Evolutionary conservation across 2,797 vertebrate species (phyloP).

Genomic region (Micrastur ruficollis): DNA sequence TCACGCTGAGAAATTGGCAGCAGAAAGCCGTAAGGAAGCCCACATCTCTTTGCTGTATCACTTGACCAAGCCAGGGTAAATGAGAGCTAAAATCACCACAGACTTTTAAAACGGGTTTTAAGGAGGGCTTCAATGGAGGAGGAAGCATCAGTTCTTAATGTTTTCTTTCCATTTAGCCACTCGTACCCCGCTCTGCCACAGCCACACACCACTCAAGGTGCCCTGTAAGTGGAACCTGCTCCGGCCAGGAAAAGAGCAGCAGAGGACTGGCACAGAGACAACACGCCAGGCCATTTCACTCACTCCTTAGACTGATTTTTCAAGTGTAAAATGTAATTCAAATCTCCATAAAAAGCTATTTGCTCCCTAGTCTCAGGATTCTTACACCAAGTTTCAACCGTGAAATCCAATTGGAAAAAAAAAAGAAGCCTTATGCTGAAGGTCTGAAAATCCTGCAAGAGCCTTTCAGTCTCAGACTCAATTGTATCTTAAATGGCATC

Average conservation of each 20-base stretch:
- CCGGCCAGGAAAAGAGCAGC: background rate
- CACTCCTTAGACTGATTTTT: background rate
- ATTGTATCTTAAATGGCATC: background rate
- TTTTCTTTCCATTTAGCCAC: background rate
- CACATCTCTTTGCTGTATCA: background rate
- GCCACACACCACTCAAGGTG: background rate
- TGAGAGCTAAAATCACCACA: background rate
- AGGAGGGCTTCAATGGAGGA: background rate
- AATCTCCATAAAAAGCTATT: slow-evolving; percentile 59
- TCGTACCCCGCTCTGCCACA: background rate
- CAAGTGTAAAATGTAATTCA: slow-evolving; percentile 52
- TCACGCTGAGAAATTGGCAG: background rate
- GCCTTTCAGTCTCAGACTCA: background rate
- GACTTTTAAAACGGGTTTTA: background rate
- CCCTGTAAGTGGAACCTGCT: background rate
- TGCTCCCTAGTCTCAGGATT: slow-evolving; percentile 16
- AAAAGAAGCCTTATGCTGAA: background rate
- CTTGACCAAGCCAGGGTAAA: background rate
- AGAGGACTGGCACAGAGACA: background rate
- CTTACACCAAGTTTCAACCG: background rate
- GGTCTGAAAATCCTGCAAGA: background rate
- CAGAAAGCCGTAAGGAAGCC: background rate
- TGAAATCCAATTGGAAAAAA: slow-evolving; percentile 27
- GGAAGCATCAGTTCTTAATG: background rate
- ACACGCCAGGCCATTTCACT: background rate